Conservation (phyloP, 2,888 invertebrate genomes). For the Pseudanteris insignis region DNA sequence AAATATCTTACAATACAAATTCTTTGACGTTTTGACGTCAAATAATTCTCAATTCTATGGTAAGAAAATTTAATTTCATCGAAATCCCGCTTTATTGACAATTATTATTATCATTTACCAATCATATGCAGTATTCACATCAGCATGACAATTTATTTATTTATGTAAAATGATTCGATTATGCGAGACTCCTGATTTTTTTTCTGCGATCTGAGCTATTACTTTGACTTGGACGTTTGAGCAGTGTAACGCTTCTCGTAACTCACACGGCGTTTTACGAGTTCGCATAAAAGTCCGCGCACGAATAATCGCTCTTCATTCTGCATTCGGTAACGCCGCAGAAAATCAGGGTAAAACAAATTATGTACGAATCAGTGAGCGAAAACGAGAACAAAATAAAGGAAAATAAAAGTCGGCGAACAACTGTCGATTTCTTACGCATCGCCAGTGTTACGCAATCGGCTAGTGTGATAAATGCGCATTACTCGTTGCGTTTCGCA, state of each 20-base stretch:
- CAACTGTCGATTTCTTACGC: slow-evolving; percentile 32
- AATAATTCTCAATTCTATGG: no score
- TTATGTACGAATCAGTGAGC: slow-evolving; percentile 29
- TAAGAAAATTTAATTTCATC: no score
- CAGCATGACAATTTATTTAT: slow-evolving; percentile 22
- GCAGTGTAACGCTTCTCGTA: slow-evolving; percentile 28
- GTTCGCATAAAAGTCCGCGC: slow-evolving; percentile 39
- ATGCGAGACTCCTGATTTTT: slow-evolving; percentile 39
- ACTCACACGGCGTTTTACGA: slow-evolving; percentile 42
- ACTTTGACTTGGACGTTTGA: slow-evolving; percentile 23
- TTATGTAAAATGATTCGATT: slow-evolving; percentile 45
- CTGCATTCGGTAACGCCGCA: slow-evolving; percentile 28
- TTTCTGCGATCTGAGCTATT: slow-evolving; percentile 42
- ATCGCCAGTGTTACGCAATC: no score
- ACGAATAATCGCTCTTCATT: slow-evolving; percentile 32
- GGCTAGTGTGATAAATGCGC: no score
- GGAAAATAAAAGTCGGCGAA: slow-evolving; percentile 1
- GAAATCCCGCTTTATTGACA: no score
- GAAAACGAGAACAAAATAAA: slow-evolving; percentile 14
- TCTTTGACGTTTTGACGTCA: no score
- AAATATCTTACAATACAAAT: no score
- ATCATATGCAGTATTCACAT: no score
- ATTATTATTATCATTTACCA: no score
- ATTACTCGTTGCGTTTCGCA: no score
- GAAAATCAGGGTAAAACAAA: slow-evolving; percentile 40